These are phyloP conservation scores for Elanoides forficatus DNA, from an alignment of 2,113 vertebrate species.

Conservation along the genomic window DNA sequence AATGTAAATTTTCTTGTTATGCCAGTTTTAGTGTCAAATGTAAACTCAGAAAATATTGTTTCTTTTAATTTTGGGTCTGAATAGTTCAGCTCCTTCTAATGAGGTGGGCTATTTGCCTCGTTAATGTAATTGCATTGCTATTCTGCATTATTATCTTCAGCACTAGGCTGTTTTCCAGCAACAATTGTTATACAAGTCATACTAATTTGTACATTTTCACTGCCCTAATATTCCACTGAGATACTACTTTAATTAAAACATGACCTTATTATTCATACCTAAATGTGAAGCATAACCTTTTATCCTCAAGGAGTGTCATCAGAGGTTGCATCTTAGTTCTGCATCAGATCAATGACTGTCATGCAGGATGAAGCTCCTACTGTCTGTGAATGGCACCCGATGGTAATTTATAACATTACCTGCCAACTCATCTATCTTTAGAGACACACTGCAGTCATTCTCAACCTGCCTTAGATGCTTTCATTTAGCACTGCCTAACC, in stretches of 20 bases:
- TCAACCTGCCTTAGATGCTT: slow-evolving; percentile 45
- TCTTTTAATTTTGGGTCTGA: not conserved
- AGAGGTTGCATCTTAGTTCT: slow-evolving; percentile 69
- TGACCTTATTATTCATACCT: slow-evolving; percentile 77
- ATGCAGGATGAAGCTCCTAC: slow-evolving; percentile 64
- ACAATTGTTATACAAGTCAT: slow-evolving; percentile 62
- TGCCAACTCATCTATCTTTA: slow-evolving; percentile 72
- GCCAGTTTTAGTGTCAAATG: not conserved
- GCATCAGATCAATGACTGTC: slow-evolving; percentile 72
- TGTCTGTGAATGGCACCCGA: slow-evolving; percentile 62
- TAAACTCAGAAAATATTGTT: not conserved
- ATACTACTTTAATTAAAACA: slow-evolving; percentile 74
- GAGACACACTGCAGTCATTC: slow-evolving; percentile 55
- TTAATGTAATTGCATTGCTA: slow-evolving; percentile 59
- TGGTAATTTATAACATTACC: slow-evolving; percentile 72
- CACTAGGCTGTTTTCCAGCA: slow-evolving; percentile 61
- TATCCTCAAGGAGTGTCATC: slow-evolving; percentile 71
- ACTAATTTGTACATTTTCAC: slow-evolving; percentile 73
- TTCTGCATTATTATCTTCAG: slow-evolving; percentile 36
- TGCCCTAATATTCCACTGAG: slow-evolving; percentile 62
- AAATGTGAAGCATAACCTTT: slow-evolving; percentile 75
- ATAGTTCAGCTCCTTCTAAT: slow-evolving; percentile 47
- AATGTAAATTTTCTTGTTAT: not conserved
- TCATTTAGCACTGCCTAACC: slow-evolving; percentile 47
- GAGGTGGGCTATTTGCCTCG: slow-evolving; percentile 44